Evolutionary conservation across 2,113 vertebrate species (phyloP).

Genomic region (Trichomycterus rosablanca): DNA sequence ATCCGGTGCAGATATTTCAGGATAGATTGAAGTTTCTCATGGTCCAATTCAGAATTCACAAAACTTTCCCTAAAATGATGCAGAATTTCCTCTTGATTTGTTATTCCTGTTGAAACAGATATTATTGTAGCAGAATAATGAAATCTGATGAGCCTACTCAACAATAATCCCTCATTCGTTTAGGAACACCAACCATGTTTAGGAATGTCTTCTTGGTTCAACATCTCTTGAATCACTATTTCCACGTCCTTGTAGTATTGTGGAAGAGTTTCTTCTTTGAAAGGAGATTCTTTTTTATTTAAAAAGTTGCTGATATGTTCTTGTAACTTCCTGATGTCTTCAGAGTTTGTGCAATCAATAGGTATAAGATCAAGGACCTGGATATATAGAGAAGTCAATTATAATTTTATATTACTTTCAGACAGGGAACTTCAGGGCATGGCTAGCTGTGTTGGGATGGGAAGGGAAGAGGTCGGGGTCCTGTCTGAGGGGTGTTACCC

Average conservation of each 20-base stretch:
- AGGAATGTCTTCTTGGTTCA: constrained; percentile 41
- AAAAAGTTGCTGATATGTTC: constrained; percentile 45
- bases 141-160: neutral
- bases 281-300: constrained; percentile 56
- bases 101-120: constrained; percentile 53
- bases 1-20: constrained; percentile 63
- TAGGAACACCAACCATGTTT: constrained; percentile 51
- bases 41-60: constrained; percentile 46
- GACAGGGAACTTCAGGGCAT: no score
- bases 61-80: neutral
- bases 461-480: no score
- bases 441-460: no score
- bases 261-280: constrained; percentile 52
- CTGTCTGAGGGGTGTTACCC: no score
- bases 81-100: constrained; percentile 50
- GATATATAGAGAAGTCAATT: neutral
- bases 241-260: constrained; percentile 55
- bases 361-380: constrained; percentile 46
- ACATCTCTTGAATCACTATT: constrained; percentile 39
- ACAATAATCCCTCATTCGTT: neutral
- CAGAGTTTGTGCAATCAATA: constrained; percentile 39
- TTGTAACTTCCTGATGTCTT: constrained; percentile 45
- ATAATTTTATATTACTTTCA: no score
- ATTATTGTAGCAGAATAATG: neutral
- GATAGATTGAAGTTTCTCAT: constrained; percentile 46